Base-by-base conservation (phyloP, 1,140 invertebrate species). In the Brevipalpus yothersi region DNA sequence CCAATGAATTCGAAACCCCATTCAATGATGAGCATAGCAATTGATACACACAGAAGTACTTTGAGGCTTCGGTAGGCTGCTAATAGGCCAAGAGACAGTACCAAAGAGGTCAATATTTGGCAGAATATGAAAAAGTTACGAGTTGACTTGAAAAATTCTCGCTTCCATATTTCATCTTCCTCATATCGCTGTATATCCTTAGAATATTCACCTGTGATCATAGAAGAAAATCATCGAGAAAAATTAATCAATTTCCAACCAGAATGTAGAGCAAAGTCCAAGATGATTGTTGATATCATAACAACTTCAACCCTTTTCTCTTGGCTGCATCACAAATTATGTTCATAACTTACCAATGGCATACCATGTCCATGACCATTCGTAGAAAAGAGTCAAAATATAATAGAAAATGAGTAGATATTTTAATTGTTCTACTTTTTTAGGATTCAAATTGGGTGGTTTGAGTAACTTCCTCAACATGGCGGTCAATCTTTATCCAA, bases 1-100 rank as follows among this genome's bases (percentile, higher is more conserved):
- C 58, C 58, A n/a, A 58, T 53, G 7, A 58, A 21, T 41, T 58
- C 58, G 39, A 58, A 58, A 2, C 45, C 49, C 43, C 58, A 58
- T 41, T 58, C 58, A 12, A 53, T 40, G 8, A 53, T 21, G 39
- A 49, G 13, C 10, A 17, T 10, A 2, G 51, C 43, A 9, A 58
- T 17, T 2, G 17, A 58, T 12, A 58, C 12, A 12, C 15, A 21
- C 19, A 58, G 10, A 12, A 58, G 42, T 15, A 41, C 15, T 23
- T 39, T 53, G 13, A 8, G 19, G 17, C 49, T 51, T n/a, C 23
- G 15, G n/a, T 49, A 58, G 17, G 45, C 17, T 9, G 58, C 13
- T 2, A 41, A 21, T 9, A 58, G 3, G 15, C 41, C 58, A 2
- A 58, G 13, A 8, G 41, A 40, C 10, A 41, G 10, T 11, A 41